phyloP scores from a whole-genome alignment of 2,113 vertebrate species.

The Dunckerocampus dactyliophorus region DNA sequence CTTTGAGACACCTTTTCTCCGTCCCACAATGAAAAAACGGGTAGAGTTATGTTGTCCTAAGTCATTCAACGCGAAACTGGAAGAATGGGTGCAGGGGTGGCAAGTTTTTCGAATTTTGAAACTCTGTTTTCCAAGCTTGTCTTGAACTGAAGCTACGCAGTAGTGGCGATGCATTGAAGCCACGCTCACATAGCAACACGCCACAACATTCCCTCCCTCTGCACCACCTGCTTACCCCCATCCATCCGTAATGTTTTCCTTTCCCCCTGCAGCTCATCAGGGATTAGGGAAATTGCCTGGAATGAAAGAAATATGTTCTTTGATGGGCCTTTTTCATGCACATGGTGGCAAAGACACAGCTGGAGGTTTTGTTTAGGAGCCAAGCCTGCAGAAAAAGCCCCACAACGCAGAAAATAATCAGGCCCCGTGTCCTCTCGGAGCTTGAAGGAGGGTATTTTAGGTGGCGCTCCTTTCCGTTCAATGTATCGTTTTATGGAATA shows the following conservation, averaged over 20 bases:
- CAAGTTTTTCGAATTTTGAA: background rate
- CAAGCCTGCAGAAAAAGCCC: constrained; percentile 39
- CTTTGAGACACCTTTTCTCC: too few species aligned
- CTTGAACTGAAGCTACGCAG: constrained; percentile 26
- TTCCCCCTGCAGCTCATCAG: constrained; percentile 72
- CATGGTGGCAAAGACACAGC: constrained; percentile 71
- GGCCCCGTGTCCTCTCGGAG: constrained; percentile 1
- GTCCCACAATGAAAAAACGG: too few species aligned
- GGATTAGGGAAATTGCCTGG: constrained; percentile 78
- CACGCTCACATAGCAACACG: constrained; percentile 26
- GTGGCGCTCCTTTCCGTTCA: constrained; percentile 1
- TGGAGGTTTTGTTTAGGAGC: constrained; percentile 61
- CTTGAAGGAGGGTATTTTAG: constrained; percentile 19
- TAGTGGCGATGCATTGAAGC: constrained; percentile 46
- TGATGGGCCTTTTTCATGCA: constrained; percentile 73
- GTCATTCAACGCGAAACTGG: too few species aligned
- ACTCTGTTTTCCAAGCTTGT: constrained; percentile 19
- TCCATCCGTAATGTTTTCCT: constrained; percentile 65
- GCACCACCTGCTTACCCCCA: constrained; percentile 70
- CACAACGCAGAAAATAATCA: constrained; percentile 17
- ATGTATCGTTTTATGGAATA: background rate
- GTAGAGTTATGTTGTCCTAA: too few species aligned
- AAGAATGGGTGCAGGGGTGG: too few species aligned
- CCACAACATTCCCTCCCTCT: constrained; percentile 41
- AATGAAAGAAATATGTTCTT: constrained; percentile 78